Conservation (phyloP, 2,797 vertebrate species). For the Botia almorhae region DNA sequence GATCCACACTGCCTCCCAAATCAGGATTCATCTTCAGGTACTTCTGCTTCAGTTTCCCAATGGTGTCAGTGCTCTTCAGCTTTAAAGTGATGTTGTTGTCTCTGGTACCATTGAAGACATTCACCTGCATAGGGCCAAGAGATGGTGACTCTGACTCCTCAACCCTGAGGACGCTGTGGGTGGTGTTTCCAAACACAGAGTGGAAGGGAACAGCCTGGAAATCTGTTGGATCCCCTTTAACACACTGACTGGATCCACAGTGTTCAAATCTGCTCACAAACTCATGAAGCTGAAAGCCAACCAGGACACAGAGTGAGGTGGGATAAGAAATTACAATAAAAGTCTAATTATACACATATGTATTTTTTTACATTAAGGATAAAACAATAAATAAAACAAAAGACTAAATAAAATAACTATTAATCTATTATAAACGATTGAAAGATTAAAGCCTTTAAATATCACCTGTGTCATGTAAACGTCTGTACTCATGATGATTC, state of each 20-base stretch:
- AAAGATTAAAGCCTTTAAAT: too few species aligned
- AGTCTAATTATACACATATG: too few species aligned
- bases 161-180: constrained; percentile 30
- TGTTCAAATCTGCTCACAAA: too few species aligned
- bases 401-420: too few species aligned
- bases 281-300: too few species aligned
- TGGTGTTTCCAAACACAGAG: neutral
- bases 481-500: too few species aligned
- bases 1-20: neutral
- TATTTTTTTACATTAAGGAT: too few species aligned
- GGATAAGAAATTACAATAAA: too few species aligned
- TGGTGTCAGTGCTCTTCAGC: constrained; percentile 37
- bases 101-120: constrained; percentile 4
- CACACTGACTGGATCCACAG: neutral
- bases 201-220: constrained; percentile 7
- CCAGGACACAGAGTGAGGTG: too few species aligned
- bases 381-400: too few species aligned
- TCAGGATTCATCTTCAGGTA: constrained; percentile 9
- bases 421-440: too few species aligned
- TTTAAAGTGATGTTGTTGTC: accelerated
- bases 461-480: too few species aligned
- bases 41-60: constrained; percentile 29
- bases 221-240: neutral
- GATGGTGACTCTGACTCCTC: neutral
- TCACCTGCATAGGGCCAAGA: neutral